Conservation (phyloP, 2,888 invertebrate genomes). For the Lobophora halterata region DNA sequence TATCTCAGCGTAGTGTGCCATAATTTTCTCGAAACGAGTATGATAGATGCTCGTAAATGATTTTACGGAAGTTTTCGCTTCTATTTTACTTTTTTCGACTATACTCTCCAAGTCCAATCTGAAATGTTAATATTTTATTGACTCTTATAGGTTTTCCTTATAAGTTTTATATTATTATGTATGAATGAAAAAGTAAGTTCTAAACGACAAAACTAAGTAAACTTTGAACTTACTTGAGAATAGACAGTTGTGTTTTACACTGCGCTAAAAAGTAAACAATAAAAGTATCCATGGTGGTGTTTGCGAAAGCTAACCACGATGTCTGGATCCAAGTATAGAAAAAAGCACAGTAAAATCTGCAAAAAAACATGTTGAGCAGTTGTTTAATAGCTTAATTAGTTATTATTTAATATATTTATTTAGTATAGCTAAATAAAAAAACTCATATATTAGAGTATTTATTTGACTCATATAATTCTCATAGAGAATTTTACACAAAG, state of each 20-base stretch:
- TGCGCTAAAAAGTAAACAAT: conserved; percentile 50
- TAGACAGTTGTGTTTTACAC: conserved; percentile 52
- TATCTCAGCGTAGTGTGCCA: conserved; percentile 33
- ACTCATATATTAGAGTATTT: too few species aligned
- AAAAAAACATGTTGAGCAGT: conserved; percentile 11
- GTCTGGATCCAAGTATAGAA: conserved; percentile 53
- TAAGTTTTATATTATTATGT: too few species aligned
- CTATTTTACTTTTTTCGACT: conserved; percentile 34
- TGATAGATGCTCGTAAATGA: conserved; percentile 27
- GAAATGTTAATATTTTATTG: conserved; percentile 6
- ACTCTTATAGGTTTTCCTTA: too few species aligned
- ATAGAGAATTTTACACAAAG: too few species aligned
- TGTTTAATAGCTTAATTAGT: too few species aligned
- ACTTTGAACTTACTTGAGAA: conserved; percentile 45
- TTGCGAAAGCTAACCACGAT: conserved; percentile 49
- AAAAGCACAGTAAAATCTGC: conserved; percentile 45
- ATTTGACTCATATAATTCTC: too few species aligned
- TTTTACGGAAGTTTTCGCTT: conserved; percentile 19
- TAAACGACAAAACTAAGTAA: not conserved
- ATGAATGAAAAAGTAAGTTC: conserved; percentile 22
- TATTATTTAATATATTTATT: too few species aligned
- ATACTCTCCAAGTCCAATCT: conserved; percentile 42
- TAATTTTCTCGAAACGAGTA: conserved; percentile 31
- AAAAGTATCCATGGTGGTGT: conserved; percentile 52
- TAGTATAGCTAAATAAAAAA: too few species aligned